Evolutionary conservation across 1,140 invertebrate genomes (phyloP), one percentile per base, ranked within the genome.

Genomic region (Danaus melanippus): DNA sequence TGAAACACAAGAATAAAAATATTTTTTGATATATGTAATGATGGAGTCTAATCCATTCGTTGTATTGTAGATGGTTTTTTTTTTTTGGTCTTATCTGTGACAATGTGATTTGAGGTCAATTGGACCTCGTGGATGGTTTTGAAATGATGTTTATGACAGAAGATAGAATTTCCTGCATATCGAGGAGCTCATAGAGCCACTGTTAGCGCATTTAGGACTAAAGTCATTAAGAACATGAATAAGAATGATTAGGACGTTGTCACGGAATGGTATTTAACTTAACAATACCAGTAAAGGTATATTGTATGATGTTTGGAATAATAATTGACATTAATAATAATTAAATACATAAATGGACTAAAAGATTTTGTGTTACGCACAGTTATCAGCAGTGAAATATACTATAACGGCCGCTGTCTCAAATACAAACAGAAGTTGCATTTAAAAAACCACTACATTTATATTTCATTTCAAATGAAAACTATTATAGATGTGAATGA

Each of bases 11-110:
- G 66, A 72, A 69, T 71, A 56, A 56, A 67, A 62, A 80, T 84
- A 84, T 84, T 84, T 84, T 84, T 84, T 82, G 80, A 84, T 68
- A 76, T 65, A 56, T 84, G 71, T 84, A 84, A 75, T 66, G 60
- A 61, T 74, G 69, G 69, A 69, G 69, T 56, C 67, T 56, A 60
- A 58, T 75, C 74, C 63, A 71, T 62, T 59, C 45, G 58, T 49
- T 71, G 66, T 80, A 67, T 71, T 41, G 57, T 66, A 62, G 67
- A 32, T 32, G 21, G 21, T 32, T 32, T 48, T 57, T 47, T 64
- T 66, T 64, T 60, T 21, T 50, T 64, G n/a, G n/a, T 70, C 46
- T 42, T 46, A 51, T 64, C 53, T 60, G 62, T 64, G 62, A 50
- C 49, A 50, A 62, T 32, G 21, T 32, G 21, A 32, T 32, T 32